Base-by-base conservation (phyloP, 2,888 invertebrate genomes). In the Arctia plantaginis region DNA sequence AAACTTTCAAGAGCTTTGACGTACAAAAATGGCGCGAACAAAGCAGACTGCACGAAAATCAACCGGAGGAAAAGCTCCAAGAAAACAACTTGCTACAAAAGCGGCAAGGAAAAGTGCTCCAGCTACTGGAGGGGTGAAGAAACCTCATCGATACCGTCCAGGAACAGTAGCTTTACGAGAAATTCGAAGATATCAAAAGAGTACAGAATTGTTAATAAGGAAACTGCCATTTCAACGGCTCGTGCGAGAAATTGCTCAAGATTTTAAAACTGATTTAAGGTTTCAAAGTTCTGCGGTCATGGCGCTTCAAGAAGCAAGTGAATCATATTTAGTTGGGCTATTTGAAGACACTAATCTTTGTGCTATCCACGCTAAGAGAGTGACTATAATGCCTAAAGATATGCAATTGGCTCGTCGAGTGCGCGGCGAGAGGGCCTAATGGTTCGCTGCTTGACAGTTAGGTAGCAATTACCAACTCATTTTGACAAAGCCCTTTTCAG, bases 301-400 rank as follows among this genome's bases (percentile, higher is more conserved):
- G 93, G 97, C 97, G 73, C 91, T 97, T 39, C 97, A 97, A 82
- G 96, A 96, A 81, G 96, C 96, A 0, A 95, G 97, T 84, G 94
- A 97, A 88, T 96, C 96, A 81, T 96, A 97, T 85, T 88, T 97
- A 44, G 97, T 97, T 23, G 97, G 97, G 18, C 91, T 97, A 0
- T 97, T 97, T 87, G 97, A 97, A 89, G 97, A 97, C 86, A 98
- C 98, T 41, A 98, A 98, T 89, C 92, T 98, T 85, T 98, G 97
- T 90, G 98, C 98, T 59, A 97, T 98, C 82, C 98, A 98, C 86
- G 98, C 93, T 0, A 94, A 92, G 66, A 81, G 94, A 3, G 94
- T 95, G 0, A 95, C 94, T 0, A 94, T 94, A 0, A 94, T 94
- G 94, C 94, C 94, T 0, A 94, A 93, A 59, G 94, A 94, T 77